These are phyloP conservation scores for Lacanobia wlatinum DNA, from an alignment of 2,888 invertebrate genomes.

Conservation along the genomic window DNA sequence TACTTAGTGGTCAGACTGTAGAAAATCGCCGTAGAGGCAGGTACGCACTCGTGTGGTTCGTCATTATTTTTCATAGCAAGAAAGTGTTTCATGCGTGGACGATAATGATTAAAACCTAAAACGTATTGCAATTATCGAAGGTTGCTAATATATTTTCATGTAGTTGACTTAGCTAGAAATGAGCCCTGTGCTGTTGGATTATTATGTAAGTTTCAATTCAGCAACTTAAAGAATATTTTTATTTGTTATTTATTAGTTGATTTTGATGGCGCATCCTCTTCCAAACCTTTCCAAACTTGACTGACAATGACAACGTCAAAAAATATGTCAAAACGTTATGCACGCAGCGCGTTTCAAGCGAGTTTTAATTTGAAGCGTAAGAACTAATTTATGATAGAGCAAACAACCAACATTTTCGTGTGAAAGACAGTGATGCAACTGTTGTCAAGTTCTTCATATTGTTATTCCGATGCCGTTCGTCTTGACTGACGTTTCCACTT, in stretches of 20 bases:
- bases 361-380: not conserved
- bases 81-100: not conserved
- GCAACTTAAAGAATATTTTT: no score
- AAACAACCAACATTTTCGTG: not conserved
- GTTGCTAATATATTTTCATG: no score
- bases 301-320: not conserved
- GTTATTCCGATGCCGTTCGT: not conserved
- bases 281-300: not conserved
- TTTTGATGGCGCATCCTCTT: constrained; percentile 10
- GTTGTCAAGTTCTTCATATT: not conserved
- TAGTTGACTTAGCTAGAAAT: no score
- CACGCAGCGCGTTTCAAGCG: not conserved
- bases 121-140: no score
- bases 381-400: not conserved
- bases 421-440: constrained; percentile 31
- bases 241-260: no score
- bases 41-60: not conserved
- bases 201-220: no score
- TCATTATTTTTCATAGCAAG: not conserved
- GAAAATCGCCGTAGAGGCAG: not conserved
- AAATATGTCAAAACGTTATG: constrained; percentile 28
- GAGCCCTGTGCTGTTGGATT: no score
- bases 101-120: no score
- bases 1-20: not conserved
- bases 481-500: constrained; percentile 39